phyloP scores from a whole-genome alignment of 2,113 vertebrate genomes.

The Heptranchias perlo region DNA sequence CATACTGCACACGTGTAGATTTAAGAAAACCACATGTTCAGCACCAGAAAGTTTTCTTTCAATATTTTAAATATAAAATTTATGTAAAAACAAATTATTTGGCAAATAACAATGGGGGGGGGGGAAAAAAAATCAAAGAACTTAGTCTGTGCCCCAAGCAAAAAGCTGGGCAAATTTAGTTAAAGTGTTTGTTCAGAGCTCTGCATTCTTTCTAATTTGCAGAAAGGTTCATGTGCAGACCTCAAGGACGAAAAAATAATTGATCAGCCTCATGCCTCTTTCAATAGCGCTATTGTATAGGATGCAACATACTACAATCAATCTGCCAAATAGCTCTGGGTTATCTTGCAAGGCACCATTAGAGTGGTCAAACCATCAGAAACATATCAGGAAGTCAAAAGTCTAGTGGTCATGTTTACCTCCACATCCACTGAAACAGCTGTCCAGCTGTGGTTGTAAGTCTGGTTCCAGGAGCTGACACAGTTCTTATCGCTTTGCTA shows the following conservation, averaged over 20 bases:
- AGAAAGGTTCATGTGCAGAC: background rate
- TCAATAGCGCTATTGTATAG: background rate
- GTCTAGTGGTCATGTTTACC: background rate
- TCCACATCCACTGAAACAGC: background rate
- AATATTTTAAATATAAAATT: background rate
- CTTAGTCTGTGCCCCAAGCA: background rate
- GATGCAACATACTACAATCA: background rate
- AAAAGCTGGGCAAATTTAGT: background rate
- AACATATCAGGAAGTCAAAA: background rate
- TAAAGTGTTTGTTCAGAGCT: background rate
- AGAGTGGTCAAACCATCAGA: background rate
- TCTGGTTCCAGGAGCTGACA: background rate
- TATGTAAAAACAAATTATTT: background rate
- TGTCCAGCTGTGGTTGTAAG: background rate
- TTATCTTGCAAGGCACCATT: background rate
- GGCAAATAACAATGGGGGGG: background rate
- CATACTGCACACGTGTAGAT: no score
- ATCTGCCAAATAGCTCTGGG: background rate
- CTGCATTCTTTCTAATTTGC: background rate
- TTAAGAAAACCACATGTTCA: no score
- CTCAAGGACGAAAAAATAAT: background rate
- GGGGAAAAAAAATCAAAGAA: background rate
- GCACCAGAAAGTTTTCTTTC: background rate
- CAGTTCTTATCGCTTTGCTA: background rate
- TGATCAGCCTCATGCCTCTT: background rate